These are phyloP conservation scores for Craterocephalus amniculus DNA, from an alignment of 2,797 vertebrate species.

Conservation along the genomic window DNA sequence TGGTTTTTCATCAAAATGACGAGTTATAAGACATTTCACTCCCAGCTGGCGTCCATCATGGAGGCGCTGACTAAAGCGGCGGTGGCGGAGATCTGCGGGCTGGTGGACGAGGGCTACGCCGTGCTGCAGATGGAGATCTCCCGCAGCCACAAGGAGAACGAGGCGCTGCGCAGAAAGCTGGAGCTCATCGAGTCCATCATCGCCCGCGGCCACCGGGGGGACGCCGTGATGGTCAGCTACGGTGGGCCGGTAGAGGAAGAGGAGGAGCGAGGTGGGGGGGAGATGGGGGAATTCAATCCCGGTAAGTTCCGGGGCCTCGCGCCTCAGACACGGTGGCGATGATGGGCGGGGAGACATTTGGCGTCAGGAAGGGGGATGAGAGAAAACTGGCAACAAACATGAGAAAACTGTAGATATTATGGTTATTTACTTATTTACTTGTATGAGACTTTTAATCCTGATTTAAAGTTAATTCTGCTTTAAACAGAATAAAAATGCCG, in stretches of 20 bases:
- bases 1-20: constrained; percentile 48
- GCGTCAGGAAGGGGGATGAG: background rate
- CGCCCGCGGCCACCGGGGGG: constrained; percentile 51
- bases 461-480: no score
- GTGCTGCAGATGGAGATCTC: constrained; percentile 70
- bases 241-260: constrained; percentile 22
- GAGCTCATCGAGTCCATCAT: constrained; percentile 69
- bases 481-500: no score
- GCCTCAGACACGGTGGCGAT: background rate
- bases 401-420: no score
- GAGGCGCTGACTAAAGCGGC: constrained; percentile 77
- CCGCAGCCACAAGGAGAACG: constrained; percentile 74
- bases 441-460: no score
- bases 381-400: no score
- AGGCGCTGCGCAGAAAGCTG: constrained; percentile 73
- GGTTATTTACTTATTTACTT: no score
- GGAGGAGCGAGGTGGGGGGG: constrained; percentile 4
- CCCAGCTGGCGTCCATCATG: constrained; percentile 79
- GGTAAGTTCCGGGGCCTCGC: constrained; percentile 39
- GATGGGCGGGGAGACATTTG: background rate
- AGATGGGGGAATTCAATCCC: constrained; percentile 6
- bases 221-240: constrained; percentile 6
- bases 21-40: constrained; percentile 61
- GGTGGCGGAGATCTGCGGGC: constrained; percentile 77
- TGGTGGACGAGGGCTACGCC: constrained; percentile 75